Base-by-base conservation (phyloP, 1,140 invertebrate species). In the Zaprionus gabonicus region DNA sequence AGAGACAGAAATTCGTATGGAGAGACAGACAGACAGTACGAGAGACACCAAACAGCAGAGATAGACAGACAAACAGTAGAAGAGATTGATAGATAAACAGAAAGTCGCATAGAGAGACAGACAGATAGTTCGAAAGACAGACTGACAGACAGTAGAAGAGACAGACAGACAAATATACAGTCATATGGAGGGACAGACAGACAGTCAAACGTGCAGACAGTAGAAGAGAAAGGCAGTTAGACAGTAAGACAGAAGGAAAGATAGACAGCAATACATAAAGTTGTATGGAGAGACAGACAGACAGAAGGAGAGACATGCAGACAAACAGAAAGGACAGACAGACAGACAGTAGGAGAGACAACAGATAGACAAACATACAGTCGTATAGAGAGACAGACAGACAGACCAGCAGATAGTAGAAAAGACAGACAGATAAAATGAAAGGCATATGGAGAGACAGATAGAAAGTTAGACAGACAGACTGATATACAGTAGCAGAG, bases 101-200 rank as follows among this genome's bases (percentile, higher is more conserved):
- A 59, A 49, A 73, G 57, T 58, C 31, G 64, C 63, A 55, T 9
- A 49, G 34, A 49, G 46, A 28, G 46, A 55, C 34, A 55, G 31
- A 41, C 28, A 27, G 23, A 23, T 23, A 4, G 27, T 27, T 5
- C 4, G 12, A 51, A 17, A 28, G 27, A 36, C n/a, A 12, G 9
- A 36, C 23, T 2, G 23, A 1, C 23, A 23, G 23, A 23, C 23
- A 23, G 23, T 23, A 23, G 23, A 2, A 56, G 77, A 72, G 59
- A 66, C 60, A 69, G 67, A 66, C 55, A 72, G 67, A 69, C 59
- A 75, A 74, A 74, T 65, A 68, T 23, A 23, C 23, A 23, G 23
- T 23, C 23, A 27, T 67, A 77, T 23, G 38, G 73, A 63, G 55
- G 44, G 63, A 66, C 34, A 53, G 49, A 44, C 67, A 28, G 12